Evolutionary conservation across 2,797 vertebrate genomes (phyloP).

Genomic region (Anabas testudineus): DNA sequence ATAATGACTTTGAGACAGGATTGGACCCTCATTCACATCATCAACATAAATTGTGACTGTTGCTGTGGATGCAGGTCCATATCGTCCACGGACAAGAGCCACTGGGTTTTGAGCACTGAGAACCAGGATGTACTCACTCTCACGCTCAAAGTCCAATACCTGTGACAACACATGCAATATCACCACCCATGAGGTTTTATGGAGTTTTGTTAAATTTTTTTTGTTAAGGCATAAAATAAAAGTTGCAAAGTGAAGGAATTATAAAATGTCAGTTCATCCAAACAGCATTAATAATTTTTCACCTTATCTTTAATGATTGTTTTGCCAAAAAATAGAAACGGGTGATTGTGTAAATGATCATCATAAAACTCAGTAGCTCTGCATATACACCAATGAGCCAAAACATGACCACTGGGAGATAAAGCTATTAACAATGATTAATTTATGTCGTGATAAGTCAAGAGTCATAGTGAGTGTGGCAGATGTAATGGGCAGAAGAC

Average conservation of each 20-base stretch:
- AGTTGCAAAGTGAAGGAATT: not conserved
- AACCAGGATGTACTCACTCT: constrained; percentile 85
- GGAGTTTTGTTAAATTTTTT: constrained; percentile 4
- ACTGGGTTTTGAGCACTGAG: constrained; percentile 85
- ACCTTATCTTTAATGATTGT: not conserved
- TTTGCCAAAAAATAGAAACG: not conserved
- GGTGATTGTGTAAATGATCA: not conserved
- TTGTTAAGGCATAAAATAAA: not conserved
- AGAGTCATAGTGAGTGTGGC: too few relatives aligned
- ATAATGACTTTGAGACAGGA: constrained; percentile 86
- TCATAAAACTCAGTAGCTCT: too few relatives aligned
- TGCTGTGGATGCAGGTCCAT: constrained; percentile 86
- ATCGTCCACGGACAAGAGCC: constrained; percentile 84
- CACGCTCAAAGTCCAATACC: constrained; percentile 89
- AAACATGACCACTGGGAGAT: too few relatives aligned
- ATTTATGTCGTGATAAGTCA: too few relatives aligned
- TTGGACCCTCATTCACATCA: constrained; percentile 83
- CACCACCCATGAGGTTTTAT: not conserved
- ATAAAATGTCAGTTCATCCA: not conserved
- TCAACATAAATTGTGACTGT: constrained; percentile 87
- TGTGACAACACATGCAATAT: constrained; percentile 49
- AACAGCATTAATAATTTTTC: not conserved
- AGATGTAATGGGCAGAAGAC: too few relatives aligned
- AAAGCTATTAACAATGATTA: too few relatives aligned
- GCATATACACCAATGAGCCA: too few relatives aligned